A percentile compares a stretch with the other conserved stretches of the same genome.
These are phyloP conservation scores for Suricata suricatta DNA, from an alignment of 2,113 vertebrate genomes.

Conservation along the genomic window DNA sequence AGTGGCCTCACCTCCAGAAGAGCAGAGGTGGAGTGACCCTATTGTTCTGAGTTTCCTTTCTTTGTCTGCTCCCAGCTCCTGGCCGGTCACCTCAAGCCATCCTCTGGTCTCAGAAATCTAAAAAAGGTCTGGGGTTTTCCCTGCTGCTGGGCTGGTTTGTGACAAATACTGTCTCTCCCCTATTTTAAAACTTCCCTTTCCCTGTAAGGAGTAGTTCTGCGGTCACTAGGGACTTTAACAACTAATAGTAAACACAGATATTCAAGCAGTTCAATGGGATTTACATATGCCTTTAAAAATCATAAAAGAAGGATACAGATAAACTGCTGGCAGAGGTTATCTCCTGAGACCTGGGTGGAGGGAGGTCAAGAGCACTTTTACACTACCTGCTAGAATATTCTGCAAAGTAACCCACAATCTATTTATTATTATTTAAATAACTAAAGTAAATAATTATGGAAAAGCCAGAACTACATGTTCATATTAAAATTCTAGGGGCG, in stretches of 20 bases:
- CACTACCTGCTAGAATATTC: constrained; percentile 16
- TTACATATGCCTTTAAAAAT: constrained; percentile 34
- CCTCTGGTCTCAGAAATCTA: constrained; percentile 18
- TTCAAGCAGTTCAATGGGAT: neutral
- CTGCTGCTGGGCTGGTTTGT: constrained; percentile 26
- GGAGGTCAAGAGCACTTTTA: neutral
- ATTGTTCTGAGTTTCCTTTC: constrained; percentile 76
- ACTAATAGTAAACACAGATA: constrained; percentile 54
- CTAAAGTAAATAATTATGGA: neutral
- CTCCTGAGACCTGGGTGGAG: neutral
- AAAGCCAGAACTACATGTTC: neutral
- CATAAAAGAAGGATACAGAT: constrained; percentile 27
- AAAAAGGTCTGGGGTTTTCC: constrained; percentile 67
- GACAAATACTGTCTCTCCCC: neutral
- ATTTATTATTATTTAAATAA: neutral
- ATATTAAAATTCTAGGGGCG: neutral
- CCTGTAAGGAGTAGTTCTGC: constrained; percentile 51
- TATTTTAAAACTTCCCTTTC: constrained; percentile 76
- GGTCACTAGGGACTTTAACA: constrained; percentile 42
- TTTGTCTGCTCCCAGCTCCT: constrained; percentile 57
- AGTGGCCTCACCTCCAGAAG: neutral
- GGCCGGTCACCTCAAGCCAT: neutral
- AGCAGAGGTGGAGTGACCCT: constrained; percentile 43
- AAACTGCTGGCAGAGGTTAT: neutral
- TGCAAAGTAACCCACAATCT: neutral